These are phyloP conservation scores for Columba livia DNA, from an alignment of 2,113 vertebrate species.

Conservation along the genomic window DNA sequence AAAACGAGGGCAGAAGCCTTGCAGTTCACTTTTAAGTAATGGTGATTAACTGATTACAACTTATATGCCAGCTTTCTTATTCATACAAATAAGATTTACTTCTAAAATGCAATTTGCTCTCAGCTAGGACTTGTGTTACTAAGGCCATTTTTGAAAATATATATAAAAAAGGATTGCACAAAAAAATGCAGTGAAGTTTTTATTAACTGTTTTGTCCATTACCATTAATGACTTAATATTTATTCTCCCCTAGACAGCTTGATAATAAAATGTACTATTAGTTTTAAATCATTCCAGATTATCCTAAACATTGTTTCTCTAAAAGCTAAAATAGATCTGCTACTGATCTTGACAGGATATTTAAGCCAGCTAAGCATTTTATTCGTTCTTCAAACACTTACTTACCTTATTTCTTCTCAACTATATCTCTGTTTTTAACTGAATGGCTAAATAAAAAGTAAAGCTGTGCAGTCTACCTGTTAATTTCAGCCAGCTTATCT, in stretches of 20 bases:
- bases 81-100: not conserved
- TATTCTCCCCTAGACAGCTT: not conserved
- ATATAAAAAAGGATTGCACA: not conserved
- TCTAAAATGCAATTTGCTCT: not conserved
- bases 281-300: slow-evolving; percentile 19
- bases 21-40: not conserved
- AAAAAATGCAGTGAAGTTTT: not conserved
- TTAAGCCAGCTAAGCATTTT: not conserved
- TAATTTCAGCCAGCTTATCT: not conserved
- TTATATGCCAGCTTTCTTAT: not conserved
- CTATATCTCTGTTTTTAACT: not conserved
- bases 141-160: not conserved
- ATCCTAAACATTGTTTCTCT: not conserved
- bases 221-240: slow-evolving; percentile 18
- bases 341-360: not conserved
- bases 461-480: not conserved
- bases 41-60: not conserved
- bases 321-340: not conserved
- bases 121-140: not conserved
- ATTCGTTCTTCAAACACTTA: not conserved
- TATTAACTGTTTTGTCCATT: slow-evolving; percentile 6
- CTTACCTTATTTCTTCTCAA: not conserved
- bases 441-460: not conserved
- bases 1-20: not conserved
- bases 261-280: not conserved